phyloP scores from a whole-genome alignment of 2,113 vertebrate genomes.

The Rhynchomys soricoides region DNA sequence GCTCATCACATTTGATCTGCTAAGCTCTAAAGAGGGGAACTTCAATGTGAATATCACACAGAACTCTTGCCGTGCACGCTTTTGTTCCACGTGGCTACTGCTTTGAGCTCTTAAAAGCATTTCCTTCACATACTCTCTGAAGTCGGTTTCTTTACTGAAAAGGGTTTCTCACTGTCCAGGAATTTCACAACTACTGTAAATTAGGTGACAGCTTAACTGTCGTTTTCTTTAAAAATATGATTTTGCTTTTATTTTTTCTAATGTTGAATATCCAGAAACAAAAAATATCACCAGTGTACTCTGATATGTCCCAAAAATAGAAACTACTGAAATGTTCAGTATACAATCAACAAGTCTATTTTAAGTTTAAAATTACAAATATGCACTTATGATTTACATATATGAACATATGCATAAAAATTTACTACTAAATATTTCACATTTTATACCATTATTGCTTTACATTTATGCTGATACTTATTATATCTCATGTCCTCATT shows the following conservation, averaged over 20 bases:
- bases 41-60: constrained; percentile 74
- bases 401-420: not conserved
- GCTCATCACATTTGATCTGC: constrained; percentile 67
- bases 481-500: not conserved
- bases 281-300: not conserved
- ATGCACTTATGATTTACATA: not conserved
- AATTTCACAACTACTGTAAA: constrained; percentile 60
- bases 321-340: not conserved
- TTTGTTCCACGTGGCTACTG: constrained; percentile 61
- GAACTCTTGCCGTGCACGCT: not conserved
- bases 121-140: constrained; percentile 68
- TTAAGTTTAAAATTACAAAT: not conserved
- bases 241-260: constrained; percentile 27
- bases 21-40: constrained; percentile 58
- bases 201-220: constrained; percentile 8
- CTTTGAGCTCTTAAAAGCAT: constrained; percentile 63
- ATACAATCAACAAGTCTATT: not conserved
- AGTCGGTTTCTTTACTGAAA: constrained; percentile 54
- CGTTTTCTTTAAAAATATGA: not conserved
- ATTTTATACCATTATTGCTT: not conserved
- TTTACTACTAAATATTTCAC: not conserved
- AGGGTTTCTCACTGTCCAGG: constrained; percentile 23
- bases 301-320: not conserved
- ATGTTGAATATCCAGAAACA: not conserved
- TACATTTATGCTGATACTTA: not conserved